phyloP scores from a whole-genome alignment of 2,797 vertebrate species.

The Periophthalmus magnuspinnatus region DNA sequence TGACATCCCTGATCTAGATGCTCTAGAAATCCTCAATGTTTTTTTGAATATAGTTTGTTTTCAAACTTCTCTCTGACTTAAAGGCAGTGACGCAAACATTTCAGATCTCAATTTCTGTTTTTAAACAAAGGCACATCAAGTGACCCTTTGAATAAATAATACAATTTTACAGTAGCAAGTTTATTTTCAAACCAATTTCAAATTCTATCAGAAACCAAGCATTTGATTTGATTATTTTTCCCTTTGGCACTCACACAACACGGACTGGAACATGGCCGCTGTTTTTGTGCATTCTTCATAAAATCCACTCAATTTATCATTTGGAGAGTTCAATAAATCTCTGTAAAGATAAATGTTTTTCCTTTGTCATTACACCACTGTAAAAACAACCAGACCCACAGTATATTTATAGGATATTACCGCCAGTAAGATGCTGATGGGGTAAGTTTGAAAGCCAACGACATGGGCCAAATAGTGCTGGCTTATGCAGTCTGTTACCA shows the following conservation, averaged over 20 bases:
- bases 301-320: constrained; percentile 17
- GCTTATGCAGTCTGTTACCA: constrained; percentile 37
- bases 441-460: constrained; percentile 44
- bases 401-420: constrained; percentile 32
- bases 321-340: constrained; percentile 13
- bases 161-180: background rate
- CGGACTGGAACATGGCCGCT: background rate
- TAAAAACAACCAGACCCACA: constrained; percentile 44
- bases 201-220: background rate
- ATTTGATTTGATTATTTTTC: background rate
- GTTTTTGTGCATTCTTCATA: constrained; percentile 18
- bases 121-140: background rate
- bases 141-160: background rate
- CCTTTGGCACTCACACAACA: background rate
- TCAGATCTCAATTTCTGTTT: background rate
- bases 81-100: background rate
- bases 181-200: background rate
- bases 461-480: constrained; percentile 41
- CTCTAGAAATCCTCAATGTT: too few relatives aligned
- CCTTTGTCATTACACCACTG: constrained; percentile 24
- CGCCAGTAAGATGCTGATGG: constrained; percentile 45
- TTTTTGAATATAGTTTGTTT: background rate
- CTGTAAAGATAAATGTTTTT: constrained; percentile 25
- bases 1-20: too few relatives aligned
- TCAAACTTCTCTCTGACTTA: background rate